Conservation (phyloP, 2,797 vertebrate species). For the Myiotriccus ornatus region DNA sequence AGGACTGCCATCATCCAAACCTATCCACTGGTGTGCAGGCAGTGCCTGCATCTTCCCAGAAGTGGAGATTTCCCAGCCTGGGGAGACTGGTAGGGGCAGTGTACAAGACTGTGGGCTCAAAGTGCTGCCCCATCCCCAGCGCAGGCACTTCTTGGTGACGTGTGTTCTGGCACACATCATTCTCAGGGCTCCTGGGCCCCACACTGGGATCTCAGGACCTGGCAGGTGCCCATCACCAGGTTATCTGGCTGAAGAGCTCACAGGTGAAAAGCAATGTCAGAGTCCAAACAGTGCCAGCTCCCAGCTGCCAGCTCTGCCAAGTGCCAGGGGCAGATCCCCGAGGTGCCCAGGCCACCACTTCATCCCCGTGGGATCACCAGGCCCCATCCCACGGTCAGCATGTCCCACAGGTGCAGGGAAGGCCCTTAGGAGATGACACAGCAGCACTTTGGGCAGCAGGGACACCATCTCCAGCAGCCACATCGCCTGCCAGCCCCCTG, state of each 20-base stretch:
- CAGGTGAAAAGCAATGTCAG: fast-evolving
- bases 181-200: neutral
- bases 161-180: neutral
- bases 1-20: neutral
- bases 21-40: fast-evolving
- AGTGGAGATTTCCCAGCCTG: neutral
- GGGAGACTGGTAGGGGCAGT: neutral
- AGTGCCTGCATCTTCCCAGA: neutral
- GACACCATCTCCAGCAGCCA: constrained; percentile 41
- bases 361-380: fast-evolving
- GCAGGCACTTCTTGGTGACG: neutral
- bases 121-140: neutral
- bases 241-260: neutral
- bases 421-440: constrained; percentile 65
- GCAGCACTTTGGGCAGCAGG: constrained; percentile 61
- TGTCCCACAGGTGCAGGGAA: fast-evolving
- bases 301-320: neutral
- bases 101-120: neutral
- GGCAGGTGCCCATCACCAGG: neutral
- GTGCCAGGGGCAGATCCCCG: fast-evolving
- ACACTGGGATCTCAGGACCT: neutral
- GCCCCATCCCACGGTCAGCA: neutral
- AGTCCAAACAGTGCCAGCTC: neutral
- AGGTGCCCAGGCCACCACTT: neutral
- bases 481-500: constrained; percentile 66